Conservation (phyloP, 2,797 vertebrate species). For the Natrix natrix region DNA sequence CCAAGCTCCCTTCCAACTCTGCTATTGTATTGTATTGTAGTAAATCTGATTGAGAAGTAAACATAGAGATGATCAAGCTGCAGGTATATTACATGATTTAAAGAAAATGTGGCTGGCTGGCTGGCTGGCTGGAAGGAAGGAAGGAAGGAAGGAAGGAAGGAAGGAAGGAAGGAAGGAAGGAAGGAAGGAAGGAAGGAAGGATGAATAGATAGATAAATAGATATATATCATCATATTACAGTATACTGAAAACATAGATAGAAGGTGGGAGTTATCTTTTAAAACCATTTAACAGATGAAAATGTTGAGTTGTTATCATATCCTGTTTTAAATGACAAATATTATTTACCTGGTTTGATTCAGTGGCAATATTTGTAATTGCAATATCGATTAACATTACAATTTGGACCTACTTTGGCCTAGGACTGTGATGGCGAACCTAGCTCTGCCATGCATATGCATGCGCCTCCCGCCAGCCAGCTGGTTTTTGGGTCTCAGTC, state of each 20-base stretch:
- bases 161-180: no score
- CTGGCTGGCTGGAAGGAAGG: no score
- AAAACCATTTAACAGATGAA: neutral
- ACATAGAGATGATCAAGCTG: neutral
- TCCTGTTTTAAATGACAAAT: neutral
- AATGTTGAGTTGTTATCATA: neutral
- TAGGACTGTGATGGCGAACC: no score
- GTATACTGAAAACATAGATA: neutral
- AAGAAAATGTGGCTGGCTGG: neutral
- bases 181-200: no score
- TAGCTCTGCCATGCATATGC: no score
- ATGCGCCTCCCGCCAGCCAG: no score
- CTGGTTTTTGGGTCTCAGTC: no score
- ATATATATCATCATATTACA: neutral
- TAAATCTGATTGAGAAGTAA: neutral
- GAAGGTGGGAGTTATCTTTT: neutral
- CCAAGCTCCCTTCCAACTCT: no score
- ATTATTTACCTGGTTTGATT: neutral
- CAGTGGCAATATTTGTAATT: neutral
- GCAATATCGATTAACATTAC: neutral
- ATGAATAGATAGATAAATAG: no score
- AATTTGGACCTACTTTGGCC: no score
- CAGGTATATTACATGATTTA: neutral
- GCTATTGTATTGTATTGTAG: neutral
- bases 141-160: no score